phyloP scores from a whole-genome alignment of 2,888 invertebrate genomes.

The Caenorhabditis drosophilae region DNA sequence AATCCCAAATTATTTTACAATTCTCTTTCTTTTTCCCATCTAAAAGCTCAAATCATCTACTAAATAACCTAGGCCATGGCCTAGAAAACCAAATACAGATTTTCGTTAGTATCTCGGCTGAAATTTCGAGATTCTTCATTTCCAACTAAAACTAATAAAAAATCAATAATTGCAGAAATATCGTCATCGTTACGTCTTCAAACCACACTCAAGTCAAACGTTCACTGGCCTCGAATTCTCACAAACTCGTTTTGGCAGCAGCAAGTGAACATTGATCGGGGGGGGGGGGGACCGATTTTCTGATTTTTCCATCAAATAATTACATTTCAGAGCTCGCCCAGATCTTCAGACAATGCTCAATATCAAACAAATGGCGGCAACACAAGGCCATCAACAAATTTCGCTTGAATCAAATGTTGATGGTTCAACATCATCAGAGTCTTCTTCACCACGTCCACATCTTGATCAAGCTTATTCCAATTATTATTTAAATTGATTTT shows the following conservation, averaged over 20 bases:
- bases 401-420: neutral
- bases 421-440: neutral
- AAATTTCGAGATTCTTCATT: neutral
- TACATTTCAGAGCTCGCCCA: slow-evolving; percentile 22
- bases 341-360: slow-evolving; percentile 29
- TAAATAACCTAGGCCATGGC: too few relatives aligned
- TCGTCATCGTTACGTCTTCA: slow-evolving; percentile 28
- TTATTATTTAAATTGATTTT: neutral
- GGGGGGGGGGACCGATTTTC: neutral
- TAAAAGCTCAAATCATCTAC: too few relatives aligned
- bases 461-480: neutral
- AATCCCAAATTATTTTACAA: too few relatives aligned
- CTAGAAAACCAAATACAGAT: too few relatives aligned
- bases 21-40: too few relatives aligned
- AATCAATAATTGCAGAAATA: slow-evolving; percentile 8
- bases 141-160: neutral
- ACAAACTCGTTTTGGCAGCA: slow-evolving; percentile 46
- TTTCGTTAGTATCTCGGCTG: neutral
- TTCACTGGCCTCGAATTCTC: slow-evolving; percentile 38
- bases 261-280: slow-evolving; percentile 14
- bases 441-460: neutral
- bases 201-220: slow-evolving; percentile 27
- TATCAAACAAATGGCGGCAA: slow-evolving; percentile 10
- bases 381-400: too few relatives aligned
- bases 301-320: neutral